phyloP scores from a whole-genome alignment of 2,113 vertebrate genomes.

The Aptenodytes forsteri region DNA sequence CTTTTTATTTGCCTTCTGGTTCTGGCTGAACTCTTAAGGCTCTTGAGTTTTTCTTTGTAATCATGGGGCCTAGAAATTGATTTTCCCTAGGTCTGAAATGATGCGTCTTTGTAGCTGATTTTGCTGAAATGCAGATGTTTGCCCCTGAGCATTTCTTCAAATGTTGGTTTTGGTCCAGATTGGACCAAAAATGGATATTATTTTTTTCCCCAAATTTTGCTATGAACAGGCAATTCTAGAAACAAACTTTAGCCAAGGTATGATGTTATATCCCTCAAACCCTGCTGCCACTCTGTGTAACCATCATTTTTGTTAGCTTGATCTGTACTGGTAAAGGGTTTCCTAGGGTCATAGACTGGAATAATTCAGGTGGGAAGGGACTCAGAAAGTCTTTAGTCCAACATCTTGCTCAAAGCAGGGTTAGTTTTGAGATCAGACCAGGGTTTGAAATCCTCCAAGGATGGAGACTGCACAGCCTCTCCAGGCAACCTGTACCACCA shows the following conservation, averaged over 20 bases:
- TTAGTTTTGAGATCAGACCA: background rate
- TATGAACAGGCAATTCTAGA: background rate
- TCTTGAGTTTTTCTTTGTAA: conserved; percentile 8
- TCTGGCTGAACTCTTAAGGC: conserved; percentile 13
- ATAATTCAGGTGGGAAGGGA: background rate
- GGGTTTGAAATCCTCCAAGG: background rate
- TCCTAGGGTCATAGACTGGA: background rate
- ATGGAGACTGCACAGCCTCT: background rate
- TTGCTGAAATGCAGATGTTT: conserved; percentile 35
- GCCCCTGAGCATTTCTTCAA: background rate
- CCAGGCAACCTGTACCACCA: fast-evolving
- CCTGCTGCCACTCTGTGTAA: background rate
- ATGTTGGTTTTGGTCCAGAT: background rate
- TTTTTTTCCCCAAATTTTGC: background rate
- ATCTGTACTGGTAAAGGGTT: background rate
- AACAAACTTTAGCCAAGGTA: background rate
- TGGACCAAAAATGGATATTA: background rate
- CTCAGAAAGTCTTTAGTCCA: background rate
- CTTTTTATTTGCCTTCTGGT: conserved; percentile 41
- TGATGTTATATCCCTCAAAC: background rate
- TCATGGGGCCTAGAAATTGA: background rate
- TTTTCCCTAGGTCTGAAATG: conserved; percentile 2
- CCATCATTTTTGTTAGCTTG: background rate
- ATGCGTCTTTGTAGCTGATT: background rate
- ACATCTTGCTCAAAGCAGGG: too few relatives aligned